Conservation (phyloP, 2,113 vertebrate genomes). For the Pseudois nayaur region DNA sequence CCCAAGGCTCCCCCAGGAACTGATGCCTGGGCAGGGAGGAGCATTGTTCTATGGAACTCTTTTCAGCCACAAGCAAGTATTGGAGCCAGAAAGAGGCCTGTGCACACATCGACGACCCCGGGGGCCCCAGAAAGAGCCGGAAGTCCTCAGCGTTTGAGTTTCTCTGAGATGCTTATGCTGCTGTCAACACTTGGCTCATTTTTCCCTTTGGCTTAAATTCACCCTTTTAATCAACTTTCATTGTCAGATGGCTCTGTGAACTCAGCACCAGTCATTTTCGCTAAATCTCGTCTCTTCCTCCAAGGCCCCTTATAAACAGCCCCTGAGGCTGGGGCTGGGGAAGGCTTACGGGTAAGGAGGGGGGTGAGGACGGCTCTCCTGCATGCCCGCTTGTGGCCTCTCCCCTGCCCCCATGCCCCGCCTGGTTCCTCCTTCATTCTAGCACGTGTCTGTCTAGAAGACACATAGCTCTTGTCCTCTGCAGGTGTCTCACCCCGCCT, state of each 20-base stretch:
- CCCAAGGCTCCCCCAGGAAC: not conserved
- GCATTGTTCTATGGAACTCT: not conserved
- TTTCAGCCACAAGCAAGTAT: not conserved
- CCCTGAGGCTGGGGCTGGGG: not conserved
- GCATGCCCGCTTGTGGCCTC: accelerated
- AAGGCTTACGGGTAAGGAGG: not conserved
- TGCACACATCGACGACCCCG: not conserved
- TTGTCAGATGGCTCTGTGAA: not conserved
- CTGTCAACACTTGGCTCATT: conserved; percentile 23
- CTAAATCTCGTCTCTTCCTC: not conserved
- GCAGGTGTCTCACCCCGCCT: not conserved
- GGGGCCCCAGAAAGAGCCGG: not conserved
- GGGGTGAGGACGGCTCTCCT: not conserved
- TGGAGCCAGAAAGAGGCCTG: not conserved
- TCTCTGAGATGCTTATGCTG: not conserved
- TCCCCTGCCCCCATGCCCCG: accelerated
- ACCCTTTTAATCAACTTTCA: conserved; percentile 32
- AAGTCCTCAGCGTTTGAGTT: not conserved
- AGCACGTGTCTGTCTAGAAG: not conserved
- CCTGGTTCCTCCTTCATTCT: not conserved
- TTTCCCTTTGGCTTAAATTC: not conserved
- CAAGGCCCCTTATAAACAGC: not conserved
- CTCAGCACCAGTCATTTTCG: conserved; percentile 1
- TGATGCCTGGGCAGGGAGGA: not conserved
- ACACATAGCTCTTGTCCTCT: not conserved